Percentiles rank a stretch among this genome's conserved stretches.
Conservation (phyloP, 2,888 invertebrate species). For the Malthinus flaveolus region DNA sequence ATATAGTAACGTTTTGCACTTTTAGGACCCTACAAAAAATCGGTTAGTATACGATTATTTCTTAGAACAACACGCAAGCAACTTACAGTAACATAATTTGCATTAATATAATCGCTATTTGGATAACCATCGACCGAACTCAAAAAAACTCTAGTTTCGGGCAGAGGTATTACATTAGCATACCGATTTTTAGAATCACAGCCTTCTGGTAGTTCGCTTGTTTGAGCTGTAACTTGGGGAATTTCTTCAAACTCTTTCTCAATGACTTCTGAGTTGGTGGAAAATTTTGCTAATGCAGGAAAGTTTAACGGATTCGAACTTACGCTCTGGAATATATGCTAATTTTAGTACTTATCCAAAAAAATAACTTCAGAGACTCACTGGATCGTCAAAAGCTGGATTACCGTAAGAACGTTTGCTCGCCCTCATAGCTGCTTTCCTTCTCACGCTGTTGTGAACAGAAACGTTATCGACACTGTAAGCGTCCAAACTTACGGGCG, state of each 20-base stretch:
- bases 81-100: conserved; percentile 87
- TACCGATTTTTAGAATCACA: conserved; percentile 91
- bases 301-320: conserved; percentile 78
- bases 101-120: conserved; percentile 89
- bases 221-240: conserved; percentile 75
- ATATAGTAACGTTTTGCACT: conserved; percentile 85
- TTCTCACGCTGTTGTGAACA: conserved; percentile 74
- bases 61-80: not conserved
- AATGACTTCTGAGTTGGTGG: conserved; percentile 70
- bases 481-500: conserved; percentile 85
- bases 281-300: conserved; percentile 75
- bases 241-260: conserved; percentile 82
- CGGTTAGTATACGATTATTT: not conserved
- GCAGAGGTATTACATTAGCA: conserved; percentile 92
- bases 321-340: conserved; percentile 58
- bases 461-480: conserved; percentile 90
- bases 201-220: conserved; percentile 83
- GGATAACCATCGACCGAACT: conserved; percentile 72
- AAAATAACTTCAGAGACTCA: conserved; percentile 50
- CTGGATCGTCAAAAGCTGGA: conserved; percentile 88
- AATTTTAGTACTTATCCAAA: conserved; percentile 21
- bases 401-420: conserved; percentile 90
- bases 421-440: conserved; percentile 73
- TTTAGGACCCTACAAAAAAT: conserved; percentile 74
- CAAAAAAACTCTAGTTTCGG: conserved; percentile 84